Evolutionary conservation across 2,888 invertebrate genomes (phyloP).

Genomic region (Andricus quercusramuli): DNA sequence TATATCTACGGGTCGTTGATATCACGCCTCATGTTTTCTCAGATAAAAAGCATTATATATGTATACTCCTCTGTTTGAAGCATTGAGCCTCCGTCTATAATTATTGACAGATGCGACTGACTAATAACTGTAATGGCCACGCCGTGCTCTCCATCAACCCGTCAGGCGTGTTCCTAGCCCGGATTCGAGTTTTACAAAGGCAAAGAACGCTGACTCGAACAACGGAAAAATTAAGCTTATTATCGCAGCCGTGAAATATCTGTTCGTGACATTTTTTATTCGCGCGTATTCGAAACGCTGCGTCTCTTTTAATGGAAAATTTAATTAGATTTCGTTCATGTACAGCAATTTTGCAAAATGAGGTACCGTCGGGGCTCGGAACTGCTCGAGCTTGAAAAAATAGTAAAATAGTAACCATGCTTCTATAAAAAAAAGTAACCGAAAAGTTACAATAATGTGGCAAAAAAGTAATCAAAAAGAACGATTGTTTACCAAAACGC

Average conservation of each 20-base stretch:
- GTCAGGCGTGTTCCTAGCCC: background rate
- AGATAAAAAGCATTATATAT: conserved; percentile 34
- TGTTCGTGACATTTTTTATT: background rate
- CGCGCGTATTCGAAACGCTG: background rate
- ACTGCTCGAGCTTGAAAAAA: no score
- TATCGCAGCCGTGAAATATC: background rate
- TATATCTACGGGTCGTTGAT: conserved; percentile 41
- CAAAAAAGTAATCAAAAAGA: no score
- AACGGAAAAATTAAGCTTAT: conserved; percentile 5
- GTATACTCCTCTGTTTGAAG: conserved; percentile 20
- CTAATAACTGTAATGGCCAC: conserved; percentile 26
- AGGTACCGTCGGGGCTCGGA: no score
- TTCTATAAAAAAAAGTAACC: no score
- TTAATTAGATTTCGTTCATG: background rate
- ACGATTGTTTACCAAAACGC: no score
- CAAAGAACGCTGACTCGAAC: conserved; percentile 10
- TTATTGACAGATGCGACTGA: conserved; percentile 32
- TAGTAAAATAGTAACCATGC: no score
- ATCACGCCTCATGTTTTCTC: conserved; percentile 37
- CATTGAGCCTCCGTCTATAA: conserved; percentile 22
- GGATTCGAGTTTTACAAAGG: conserved; percentile 4
- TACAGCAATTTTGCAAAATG: background rate
- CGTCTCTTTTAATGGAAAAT: background rate
- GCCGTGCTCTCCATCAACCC: background rate
- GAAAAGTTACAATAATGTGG: no score